phyloP scores from a whole-genome alignment of 2,888 invertebrate genomes.

The Eurytoma californica region DNA sequence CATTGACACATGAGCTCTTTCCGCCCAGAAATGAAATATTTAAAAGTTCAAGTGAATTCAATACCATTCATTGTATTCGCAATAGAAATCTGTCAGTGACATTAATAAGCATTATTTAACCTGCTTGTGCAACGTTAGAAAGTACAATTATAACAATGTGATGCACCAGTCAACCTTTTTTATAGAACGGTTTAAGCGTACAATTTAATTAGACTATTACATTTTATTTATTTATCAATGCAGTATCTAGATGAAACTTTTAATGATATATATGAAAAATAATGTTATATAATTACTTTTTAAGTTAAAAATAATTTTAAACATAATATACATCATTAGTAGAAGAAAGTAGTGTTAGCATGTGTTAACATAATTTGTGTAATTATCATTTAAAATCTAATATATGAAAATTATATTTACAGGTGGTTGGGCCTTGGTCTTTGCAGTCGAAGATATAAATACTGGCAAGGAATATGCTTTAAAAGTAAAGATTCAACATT shows the following conservation, averaged over 20 bases:
- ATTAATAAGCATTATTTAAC: background rate
- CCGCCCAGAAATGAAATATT: conserved; percentile 8
- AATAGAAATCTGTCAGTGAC: background rate
- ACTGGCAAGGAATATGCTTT: conserved; percentile 93
- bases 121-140: background rate
- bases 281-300: no score
- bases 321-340: background rate
- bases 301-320: no score
- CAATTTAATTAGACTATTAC: no score
- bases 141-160: no score
- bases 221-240: no score
- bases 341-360: background rate
- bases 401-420: conserved; percentile 62
- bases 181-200: no score
- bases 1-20: conserved; percentile 21
- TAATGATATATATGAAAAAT: no score
- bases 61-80: background rate
- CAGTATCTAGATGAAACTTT: no score
- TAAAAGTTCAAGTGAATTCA: conserved; percentile 10
- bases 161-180: no score
- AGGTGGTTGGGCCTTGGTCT: conserved; percentile 98
- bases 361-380: conserved; percentile 55
- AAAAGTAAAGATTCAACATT: conserved; percentile 78
- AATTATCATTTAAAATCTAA: conserved; percentile 20
- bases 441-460: conserved; percentile 92